phyloP scores from a whole-genome alignment of 2,797 vertebrate genomes.

The Myotis myotis region DNA sequence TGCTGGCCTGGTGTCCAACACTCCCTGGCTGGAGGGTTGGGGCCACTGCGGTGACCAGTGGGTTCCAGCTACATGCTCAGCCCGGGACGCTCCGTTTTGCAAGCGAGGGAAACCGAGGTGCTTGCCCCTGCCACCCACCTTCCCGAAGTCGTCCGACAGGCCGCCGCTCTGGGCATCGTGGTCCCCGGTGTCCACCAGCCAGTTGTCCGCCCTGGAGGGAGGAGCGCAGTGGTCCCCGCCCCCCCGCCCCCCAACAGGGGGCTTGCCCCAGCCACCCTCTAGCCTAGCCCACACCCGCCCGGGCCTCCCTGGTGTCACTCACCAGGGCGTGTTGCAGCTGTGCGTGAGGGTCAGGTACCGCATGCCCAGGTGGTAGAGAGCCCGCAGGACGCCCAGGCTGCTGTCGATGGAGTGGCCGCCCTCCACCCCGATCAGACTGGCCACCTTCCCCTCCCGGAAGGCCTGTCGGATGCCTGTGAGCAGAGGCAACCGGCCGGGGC shows the following conservation, averaged over 20 bases:
- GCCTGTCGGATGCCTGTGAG: slow-evolving; percentile 64
- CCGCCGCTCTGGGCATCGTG: slow-evolving; percentile 86
- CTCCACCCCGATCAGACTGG: slow-evolving; percentile 95
- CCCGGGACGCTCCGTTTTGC: no score
- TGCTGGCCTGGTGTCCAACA: accelerated
- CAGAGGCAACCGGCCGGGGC: no score
- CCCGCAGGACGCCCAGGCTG: slow-evolving; percentile 91
- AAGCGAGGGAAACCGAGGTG: background rate
- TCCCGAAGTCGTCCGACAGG: slow-evolving; percentile 88
- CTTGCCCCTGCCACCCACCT: slow-evolving; percentile 83
- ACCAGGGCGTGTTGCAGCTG: slow-evolving; percentile 98
- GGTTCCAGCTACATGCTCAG: background rate
- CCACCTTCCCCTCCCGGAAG: slow-evolving; percentile 83
- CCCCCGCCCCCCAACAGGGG: no score
- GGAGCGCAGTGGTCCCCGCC: accelerated
- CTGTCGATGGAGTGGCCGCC: slow-evolving; percentile 96
- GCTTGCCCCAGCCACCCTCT: background rate
- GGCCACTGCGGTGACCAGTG: no score
- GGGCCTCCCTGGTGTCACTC: slow-evolving; percentile 36
- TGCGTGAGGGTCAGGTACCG: slow-evolving; percentile 97
- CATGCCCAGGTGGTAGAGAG: slow-evolving; percentile 92
- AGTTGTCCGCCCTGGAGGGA: slow-evolving; percentile 92
- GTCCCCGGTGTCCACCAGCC: slow-evolving; percentile 88
- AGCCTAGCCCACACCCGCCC: no score
- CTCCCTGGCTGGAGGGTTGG: background rate